Evolutionary conservation across 1,140 invertebrate species (phyloP).

Genomic region (Diuraphis noxia): DNA sequence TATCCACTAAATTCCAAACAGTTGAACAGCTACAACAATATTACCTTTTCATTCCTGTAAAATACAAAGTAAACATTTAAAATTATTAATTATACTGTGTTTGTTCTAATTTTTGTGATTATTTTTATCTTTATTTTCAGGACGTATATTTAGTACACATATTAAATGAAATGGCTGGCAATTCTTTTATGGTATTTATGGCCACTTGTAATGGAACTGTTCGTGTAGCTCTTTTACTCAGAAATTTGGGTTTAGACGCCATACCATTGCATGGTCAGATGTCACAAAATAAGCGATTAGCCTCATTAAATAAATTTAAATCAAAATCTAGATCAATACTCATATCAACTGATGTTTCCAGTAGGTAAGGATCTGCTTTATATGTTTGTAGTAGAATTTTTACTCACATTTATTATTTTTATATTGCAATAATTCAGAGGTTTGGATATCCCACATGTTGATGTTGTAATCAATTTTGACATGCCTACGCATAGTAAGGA

Average conservation of each 20-base stretch:
- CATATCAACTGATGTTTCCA: constrained; percentile 97
- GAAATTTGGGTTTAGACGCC: constrained; percentile 85
- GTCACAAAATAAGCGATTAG: constrained; percentile 90
- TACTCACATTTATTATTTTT: constrained; percentile 20
- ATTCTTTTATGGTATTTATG: constrained; percentile 97
- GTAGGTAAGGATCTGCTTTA: constrained; percentile 68
- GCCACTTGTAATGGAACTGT: constrained; percentile 91
- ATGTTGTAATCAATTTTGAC: constrained; percentile 96
- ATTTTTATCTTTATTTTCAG: constrained; percentile 63
- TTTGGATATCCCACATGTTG: constrained; percentile 97
- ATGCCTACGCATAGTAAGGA: constrained; percentile 95
- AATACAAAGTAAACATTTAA: constrained; percentile 77
- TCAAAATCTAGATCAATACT: constrained; percentile 83
- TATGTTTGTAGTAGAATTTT: neutral
- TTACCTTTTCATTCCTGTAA: constrained; percentile 94
- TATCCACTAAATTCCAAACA: constrained; percentile 96
- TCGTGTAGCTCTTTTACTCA: constrained; percentile 81
- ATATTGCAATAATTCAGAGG: constrained; percentile 70
- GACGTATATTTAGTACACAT: constrained; percentile 96
- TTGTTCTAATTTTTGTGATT: neutral
- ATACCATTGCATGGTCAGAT: constrained; percentile 98
- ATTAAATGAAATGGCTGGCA: constrained; percentile 92
- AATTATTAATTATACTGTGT: neutral
- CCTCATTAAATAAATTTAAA: constrained; percentile 91
- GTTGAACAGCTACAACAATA: constrained; percentile 95